These are phyloP conservation scores for Phrynocephalus vlangalii DNA, from an alignment of 2,797 vertebrate genomes.

Conservation along the genomic window DNA sequence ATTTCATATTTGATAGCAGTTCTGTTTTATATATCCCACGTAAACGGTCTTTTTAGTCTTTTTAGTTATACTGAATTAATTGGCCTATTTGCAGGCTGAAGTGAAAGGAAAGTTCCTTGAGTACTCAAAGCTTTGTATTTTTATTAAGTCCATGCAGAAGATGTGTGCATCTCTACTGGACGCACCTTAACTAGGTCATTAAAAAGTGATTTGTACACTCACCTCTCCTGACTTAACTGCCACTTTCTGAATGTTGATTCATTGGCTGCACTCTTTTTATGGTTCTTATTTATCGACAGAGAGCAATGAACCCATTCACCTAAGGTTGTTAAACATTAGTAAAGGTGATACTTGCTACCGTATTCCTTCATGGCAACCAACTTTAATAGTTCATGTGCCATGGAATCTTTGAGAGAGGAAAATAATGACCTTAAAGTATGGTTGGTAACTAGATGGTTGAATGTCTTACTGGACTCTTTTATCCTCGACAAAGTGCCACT, in stretches of 20 bases:
- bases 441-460: not conserved
- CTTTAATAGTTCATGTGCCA: slow-evolving; percentile 37
- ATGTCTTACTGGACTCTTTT: not conserved
- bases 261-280: slow-evolving; percentile 59
- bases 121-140: not conserved
- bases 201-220: slow-evolving; percentile 29
- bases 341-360: slow-evolving; percentile 36
- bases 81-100: not conserved
- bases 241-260: slow-evolving; percentile 52
- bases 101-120: not conserved
- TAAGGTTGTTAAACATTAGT: slow-evolving; percentile 31
- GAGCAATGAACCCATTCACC: slow-evolving; percentile 53
- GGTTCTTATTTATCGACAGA: slow-evolving; percentile 59
- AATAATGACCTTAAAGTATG: not conserved
- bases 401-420: not conserved
- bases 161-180: slow-evolving; percentile 13
- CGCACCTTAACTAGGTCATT: slow-evolving; percentile 54
- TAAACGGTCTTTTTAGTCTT: not conserved
- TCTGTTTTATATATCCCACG: not conserved
- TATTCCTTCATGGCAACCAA: slow-evolving; percentile 49
- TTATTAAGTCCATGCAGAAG: not conserved
- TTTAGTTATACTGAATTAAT: not conserved
- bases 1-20: not conserved
- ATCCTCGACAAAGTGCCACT: not conserved
- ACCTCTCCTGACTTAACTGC: slow-evolving; percentile 51